Conservation (phyloP, 1,140 invertebrate species). For the Apis dorsata region DNA sequence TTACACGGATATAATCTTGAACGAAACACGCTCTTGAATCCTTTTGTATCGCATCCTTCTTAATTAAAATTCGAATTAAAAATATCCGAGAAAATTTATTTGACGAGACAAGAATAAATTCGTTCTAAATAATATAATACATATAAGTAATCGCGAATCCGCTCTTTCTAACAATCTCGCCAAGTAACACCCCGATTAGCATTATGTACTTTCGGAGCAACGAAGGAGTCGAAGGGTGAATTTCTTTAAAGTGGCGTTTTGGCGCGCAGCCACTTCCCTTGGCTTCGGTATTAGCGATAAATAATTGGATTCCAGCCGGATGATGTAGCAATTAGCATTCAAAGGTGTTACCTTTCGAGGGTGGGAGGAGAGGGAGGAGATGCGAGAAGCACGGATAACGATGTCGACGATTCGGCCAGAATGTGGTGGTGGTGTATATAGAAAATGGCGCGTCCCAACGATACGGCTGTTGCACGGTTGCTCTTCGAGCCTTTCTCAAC, state of each 20-base stretch:
- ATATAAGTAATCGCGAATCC: too few relatives aligned
- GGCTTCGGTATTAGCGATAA: conserved; percentile 12
- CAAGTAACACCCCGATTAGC: too few relatives aligned
- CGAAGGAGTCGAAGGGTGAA: background rate
- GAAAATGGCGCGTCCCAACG: background rate
- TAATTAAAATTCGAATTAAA: too few relatives aligned
- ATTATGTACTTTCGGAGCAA: too few relatives aligned
- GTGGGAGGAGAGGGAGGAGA: conserved; percentile 3
- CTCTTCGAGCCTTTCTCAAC: conserved; percentile 52
- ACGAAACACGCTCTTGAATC: too few relatives aligned
- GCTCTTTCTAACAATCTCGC: too few relatives aligned
- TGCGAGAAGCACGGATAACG: conserved; percentile 31
- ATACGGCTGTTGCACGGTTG: conserved; percentile 23
- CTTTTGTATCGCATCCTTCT: too few relatives aligned
- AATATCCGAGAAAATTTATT: too few relatives aligned
- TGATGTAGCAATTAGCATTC: conserved; percentile 37
- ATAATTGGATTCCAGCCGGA: conserved; percentile 31
- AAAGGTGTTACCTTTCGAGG: conserved; percentile 20
- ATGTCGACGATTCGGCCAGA: conserved; percentile 5
- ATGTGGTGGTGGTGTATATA: background rate
- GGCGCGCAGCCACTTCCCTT: background rate
- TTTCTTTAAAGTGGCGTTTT: background rate
- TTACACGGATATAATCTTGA: too few relatives aligned
- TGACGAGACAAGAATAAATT: too few relatives aligned
- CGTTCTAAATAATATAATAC: too few relatives aligned